Percentiles rank a stretch among this genome's conserved stretches.
Conservation (phyloP, 30 jellyfish, hydroid and myxozoan genomes). For the Morbakka virulenta region DNA sequence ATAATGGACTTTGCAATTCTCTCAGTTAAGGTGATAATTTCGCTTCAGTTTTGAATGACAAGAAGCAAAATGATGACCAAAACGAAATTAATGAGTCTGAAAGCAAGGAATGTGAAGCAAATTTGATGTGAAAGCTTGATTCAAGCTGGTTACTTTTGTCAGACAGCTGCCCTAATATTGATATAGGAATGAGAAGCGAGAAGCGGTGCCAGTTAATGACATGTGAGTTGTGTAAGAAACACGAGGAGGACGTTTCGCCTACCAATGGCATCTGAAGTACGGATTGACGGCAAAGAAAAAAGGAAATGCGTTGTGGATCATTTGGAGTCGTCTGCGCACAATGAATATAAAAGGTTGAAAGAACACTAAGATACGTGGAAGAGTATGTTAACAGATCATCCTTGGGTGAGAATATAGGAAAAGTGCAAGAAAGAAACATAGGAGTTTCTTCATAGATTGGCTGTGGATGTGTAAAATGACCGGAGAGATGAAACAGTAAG, state of each 20-base stretch:
- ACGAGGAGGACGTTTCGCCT: constrained; percentile 30
- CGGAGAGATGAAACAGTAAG: constrained; percentile 39
- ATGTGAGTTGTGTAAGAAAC: constrained; percentile 38
- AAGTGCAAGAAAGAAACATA: constrained; percentile 14
- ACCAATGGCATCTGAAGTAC: constrained; percentile 58
- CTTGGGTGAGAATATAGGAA: constrained; percentile 14
- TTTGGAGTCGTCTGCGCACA: constrained; percentile 2
- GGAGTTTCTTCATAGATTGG: constrained; percentile 14
- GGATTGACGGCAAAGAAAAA: constrained; percentile 24
- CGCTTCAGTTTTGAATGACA: constrained; percentile 15
- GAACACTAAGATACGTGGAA: constrained; percentile 23
- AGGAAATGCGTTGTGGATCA: constrained; percentile 47
- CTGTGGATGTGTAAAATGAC: constrained; percentile 43
- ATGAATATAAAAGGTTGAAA: constrained; percentile 3
- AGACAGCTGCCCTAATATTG: constrained; percentile 41
- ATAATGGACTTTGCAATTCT: not conserved
- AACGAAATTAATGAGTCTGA: not conserved
- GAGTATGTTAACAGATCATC: constrained; percentile 24
- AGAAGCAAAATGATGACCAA: constrained; percentile 10
- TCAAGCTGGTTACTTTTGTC: constrained; percentile 55
- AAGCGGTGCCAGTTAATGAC: constrained; percentile 54
- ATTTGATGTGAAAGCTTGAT: constrained; percentile 19
- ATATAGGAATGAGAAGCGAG: constrained; percentile 48
- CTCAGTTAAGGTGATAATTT: constrained; percentile 11
- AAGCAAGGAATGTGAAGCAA: constrained; percentile 18